Evolutionary conservation across 1,140 invertebrate species (phyloP).

Genomic region (Elymnias hypermnestra): DNA sequence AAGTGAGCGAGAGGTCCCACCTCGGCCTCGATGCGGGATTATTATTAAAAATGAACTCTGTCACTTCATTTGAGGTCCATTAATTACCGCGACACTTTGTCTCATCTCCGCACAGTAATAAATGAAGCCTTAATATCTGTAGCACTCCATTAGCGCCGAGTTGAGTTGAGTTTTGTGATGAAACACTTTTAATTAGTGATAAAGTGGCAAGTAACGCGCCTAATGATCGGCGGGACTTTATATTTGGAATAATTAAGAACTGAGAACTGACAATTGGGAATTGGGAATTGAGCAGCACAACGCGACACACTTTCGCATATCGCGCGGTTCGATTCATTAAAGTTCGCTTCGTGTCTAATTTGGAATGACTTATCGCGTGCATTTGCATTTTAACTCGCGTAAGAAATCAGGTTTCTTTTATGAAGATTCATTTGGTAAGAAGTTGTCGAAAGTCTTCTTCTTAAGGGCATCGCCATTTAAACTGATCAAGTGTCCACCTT

Average conservation of each 20-base stretch:
- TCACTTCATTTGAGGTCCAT: conserved; percentile 14
- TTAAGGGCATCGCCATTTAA: too few species aligned
- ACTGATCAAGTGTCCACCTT: too few species aligned
- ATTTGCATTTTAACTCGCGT: too few species aligned
- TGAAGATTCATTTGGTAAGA: too few species aligned
- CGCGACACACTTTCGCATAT: too few species aligned
- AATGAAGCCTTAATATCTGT: conserved; percentile 6
- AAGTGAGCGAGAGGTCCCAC: neutral
- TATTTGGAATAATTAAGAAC: neutral
- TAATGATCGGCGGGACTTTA: conserved; percentile 1
- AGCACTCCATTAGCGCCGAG: conserved; percentile 3
- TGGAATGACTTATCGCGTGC: too few species aligned
- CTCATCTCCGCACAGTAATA: conserved; percentile 6
- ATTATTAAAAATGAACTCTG: conserved; percentile 19
- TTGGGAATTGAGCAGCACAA: too few species aligned
- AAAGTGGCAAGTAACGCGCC: conserved; percentile 10
- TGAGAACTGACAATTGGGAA: too few species aligned
- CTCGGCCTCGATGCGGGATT: conserved; percentile 12
- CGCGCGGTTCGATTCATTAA: too few species aligned
- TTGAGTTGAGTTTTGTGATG: neutral
- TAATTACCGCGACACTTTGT: conserved; percentile 16
- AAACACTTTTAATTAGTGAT: conserved; percentile 14
- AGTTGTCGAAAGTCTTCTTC: too few species aligned
- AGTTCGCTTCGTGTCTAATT: too few species aligned
- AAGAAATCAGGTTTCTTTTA: too few species aligned